Conservation (phyloP, 2,797 vertebrate genomes). For the Melanogrammus aeglefinus region DNA sequence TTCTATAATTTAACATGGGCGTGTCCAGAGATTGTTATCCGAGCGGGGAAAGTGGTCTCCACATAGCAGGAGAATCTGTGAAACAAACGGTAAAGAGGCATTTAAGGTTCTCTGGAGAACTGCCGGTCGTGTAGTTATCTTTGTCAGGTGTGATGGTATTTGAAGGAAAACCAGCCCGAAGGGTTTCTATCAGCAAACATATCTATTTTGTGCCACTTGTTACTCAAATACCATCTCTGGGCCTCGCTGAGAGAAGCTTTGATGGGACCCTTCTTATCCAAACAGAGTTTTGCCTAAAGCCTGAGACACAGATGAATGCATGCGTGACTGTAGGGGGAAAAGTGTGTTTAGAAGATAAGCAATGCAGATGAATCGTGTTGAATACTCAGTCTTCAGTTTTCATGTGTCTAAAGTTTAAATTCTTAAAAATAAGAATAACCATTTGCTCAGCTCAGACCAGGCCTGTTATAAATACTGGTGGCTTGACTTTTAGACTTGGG, state of each 20-base stretch:
- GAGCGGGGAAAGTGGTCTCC: slow-evolving; percentile 20
- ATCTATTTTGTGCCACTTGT: slow-evolving; percentile 21
- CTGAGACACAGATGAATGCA: slow-evolving; percentile 35
- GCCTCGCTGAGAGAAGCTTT: slow-evolving; percentile 14
- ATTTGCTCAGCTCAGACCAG: slow-evolving; percentile 1
- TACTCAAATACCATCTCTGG: slow-evolving; percentile 23
- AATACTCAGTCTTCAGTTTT: slow-evolving; percentile 38
- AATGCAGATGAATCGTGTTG: slow-evolving; percentile 42
- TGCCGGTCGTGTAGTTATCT: neutral
- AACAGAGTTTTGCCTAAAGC: slow-evolving; percentile 36
- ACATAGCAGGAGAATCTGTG: slow-evolving; percentile 22
- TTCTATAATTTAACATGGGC: slow-evolving; percentile 35
- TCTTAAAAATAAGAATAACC: slow-evolving; percentile 20
- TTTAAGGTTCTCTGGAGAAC: neutral
- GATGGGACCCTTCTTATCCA: slow-evolving; percentile 20
- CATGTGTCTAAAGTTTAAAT: slow-evolving; percentile 36
- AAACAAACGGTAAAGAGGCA: neutral
- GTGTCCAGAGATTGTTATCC: slow-evolving; percentile 44
- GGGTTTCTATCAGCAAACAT: slow-evolving; percentile 15
- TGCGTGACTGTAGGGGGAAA: slow-evolving; percentile 36
- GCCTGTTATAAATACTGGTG: slow-evolving; percentile 8
- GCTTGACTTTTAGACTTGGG: neutral
- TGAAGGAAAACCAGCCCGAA: neutral
- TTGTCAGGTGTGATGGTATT: neutral
- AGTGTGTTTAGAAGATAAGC: slow-evolving; percentile 63